Evolutionary conservation across 1,140 invertebrate species (phyloP).

Genomic region (Conus ventricosus): DNA sequence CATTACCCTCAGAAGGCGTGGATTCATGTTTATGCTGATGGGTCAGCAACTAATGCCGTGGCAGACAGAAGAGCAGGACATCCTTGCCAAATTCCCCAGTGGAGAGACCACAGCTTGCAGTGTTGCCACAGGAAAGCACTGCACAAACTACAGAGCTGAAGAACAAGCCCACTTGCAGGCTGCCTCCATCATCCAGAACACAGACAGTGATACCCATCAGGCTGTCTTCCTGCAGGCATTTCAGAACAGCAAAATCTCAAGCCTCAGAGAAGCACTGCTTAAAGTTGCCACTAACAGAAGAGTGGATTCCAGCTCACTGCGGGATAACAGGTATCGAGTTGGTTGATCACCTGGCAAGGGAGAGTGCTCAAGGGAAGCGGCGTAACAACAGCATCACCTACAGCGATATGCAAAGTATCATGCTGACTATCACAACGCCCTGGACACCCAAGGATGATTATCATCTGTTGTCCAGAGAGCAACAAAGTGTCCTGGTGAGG

Average conservation of each 20-base stretch:
- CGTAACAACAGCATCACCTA: background rate
- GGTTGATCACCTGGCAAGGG: background rate
- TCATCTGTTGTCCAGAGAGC: too few relatives aligned
- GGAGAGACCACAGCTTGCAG: too few relatives aligned
- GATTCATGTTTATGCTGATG: background rate
- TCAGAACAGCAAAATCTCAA: background rate
- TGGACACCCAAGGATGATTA: background rate
- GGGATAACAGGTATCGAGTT: background rate
- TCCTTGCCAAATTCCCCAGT: background rate
- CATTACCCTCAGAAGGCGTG: background rate
- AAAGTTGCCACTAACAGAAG: background rate
- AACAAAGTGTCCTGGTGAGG: too few relatives aligned
- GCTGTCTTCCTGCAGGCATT: background rate
- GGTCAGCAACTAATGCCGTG: constrained; percentile 13
- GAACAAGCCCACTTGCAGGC: background rate
- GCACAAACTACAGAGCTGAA: background rate
- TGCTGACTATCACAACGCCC: background rate
- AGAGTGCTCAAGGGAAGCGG: background rate
- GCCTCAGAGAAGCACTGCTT: background rate
- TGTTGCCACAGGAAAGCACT: constrained; percentile 1
- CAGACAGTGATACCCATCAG: background rate
- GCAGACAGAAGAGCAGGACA: constrained; percentile 16
- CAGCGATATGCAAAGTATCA: background rate
- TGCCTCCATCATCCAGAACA: background rate
- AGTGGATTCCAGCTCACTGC: background rate